A percentile compares a stretch with the other conserved stretches of the same genome.
phyloP scores from a whole-genome alignment of 2,888 invertebrate species.

The Drosophila monieri region DNA sequence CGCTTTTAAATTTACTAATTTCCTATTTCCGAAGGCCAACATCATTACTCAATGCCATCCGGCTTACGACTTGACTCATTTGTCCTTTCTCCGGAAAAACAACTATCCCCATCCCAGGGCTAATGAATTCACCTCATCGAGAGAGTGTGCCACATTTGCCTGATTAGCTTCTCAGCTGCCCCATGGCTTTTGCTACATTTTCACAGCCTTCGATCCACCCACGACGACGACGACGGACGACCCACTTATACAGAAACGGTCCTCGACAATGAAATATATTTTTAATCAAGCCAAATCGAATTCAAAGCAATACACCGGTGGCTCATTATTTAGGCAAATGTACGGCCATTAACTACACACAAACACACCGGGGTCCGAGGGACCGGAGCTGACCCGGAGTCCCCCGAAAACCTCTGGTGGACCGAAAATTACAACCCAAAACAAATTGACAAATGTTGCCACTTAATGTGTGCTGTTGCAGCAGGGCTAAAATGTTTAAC shows the following conservation, averaged over 20 bases:
- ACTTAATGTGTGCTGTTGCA: constrained; percentile 65
- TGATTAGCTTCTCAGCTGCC: constrained; percentile 74
- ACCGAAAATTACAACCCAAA: constrained; percentile 39
- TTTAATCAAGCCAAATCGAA: constrained; percentile 79
- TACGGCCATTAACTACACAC: constrained; percentile 75
- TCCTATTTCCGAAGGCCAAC: not conserved
- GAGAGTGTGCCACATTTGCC: constrained; percentile 61
- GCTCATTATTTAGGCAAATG: constrained; percentile 79
- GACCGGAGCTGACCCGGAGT: constrained; percentile 53
- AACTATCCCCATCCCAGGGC: constrained; percentile 11
- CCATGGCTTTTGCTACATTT: constrained; percentile 20
- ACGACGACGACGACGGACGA: constrained; percentile 13
- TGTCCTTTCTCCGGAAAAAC: constrained; percentile 9
- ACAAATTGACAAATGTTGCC: constrained; percentile 78
- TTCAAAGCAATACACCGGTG: constrained; percentile 79
- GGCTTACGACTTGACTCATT: constrained; percentile 28
- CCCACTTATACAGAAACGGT: constrained; percentile 40
- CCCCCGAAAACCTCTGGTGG: constrained; percentile 4
- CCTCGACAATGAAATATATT: constrained; percentile 74
- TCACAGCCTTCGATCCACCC: constrained; percentile 29
- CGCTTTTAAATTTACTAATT: not conserved
- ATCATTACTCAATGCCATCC: constrained; percentile 36
- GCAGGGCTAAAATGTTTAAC: constrained; percentile 73
- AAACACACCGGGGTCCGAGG: constrained; percentile 23
- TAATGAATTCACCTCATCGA: constrained; percentile 53